Base-by-base conservation (phyloP, 2,113 vertebrate genomes). In the Scopus umbretta region DNA sequence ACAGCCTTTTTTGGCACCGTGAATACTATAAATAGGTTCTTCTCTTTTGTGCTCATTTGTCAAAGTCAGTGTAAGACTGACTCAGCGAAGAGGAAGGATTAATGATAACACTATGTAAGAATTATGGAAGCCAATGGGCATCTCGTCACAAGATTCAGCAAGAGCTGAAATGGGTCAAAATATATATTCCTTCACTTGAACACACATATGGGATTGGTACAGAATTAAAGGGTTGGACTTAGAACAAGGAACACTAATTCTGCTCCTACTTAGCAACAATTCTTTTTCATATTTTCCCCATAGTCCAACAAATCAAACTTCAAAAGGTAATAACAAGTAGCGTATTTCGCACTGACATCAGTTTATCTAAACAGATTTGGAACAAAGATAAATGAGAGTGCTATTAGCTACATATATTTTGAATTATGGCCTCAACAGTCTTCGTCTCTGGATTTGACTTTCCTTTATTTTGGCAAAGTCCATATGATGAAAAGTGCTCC, bases 231-330 rank as follows among this genome's bases (percentile, higher is more conserved):
- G 4, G 10, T 25, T 47, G 16, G 40, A 56, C 6, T 85, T 36
- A 20, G 4, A 15, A 36, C 10, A 45, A 42, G 9, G 30, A 6
- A 23, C 43, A 8, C 1, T 55, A 36, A 36, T 70, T 65, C 42
- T 84, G 16, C 25, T 40, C 23, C 26, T 55, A 30, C 20, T 30
- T 21, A 61, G 25, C 13, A 76, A 7, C 5, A 42, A 8, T 61
- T 47, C 0, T 30, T 55, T 74, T 68, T 19, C 9, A 42, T 13
- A 15, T 16, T 13, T 7, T 2, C 8, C 7, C 12, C 2, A 2
- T 15, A 8, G 16, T n/a, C 21, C 11, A 50, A 50, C 6, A 49
- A 71, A 63, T 36, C 30, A 36, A 71, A 38, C 36, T 52, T 34
- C 6, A 26, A 43, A 61, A 49, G 3, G 9, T 23, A 55, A 21